phyloP scores from a whole-genome alignment of 2,113 vertebrate species.

The Solea solea region DNA sequence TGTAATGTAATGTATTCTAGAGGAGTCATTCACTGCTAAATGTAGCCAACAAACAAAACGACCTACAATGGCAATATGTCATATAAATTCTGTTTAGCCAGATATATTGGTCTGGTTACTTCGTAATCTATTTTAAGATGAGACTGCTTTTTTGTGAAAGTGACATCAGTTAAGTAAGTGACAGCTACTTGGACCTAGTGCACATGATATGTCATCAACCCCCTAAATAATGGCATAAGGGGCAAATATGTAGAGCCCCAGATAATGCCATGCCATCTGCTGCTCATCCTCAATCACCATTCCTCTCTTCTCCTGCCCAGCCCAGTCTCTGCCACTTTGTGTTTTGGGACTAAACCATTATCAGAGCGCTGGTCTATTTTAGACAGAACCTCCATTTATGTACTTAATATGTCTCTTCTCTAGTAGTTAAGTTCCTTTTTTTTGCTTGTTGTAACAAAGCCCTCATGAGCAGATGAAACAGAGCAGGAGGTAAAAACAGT shows the following conservation, averaged over 20 bases:
- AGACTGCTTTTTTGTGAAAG: no score
- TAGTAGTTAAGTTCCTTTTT: slow-evolving; percentile 31
- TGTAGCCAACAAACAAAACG: no score
- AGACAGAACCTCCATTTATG: slow-evolving; percentile 68
- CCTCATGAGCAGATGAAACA: not conserved
- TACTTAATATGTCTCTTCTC: slow-evolving; percentile 56
- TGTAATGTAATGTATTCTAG: no score
- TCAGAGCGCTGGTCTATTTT: slow-evolving; percentile 65
- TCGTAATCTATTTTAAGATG: no score
- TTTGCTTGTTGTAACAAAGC: slow-evolving; percentile 13
- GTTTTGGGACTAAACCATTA: slow-evolving; percentile 70
- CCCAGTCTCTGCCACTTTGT: slow-evolving; percentile 51
- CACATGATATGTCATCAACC: slow-evolving; percentile 5
- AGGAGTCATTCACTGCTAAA: no score
- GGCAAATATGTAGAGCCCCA: slow-evolving; percentile 46
- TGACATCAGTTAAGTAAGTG: no score
- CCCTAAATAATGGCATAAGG: slow-evolving; percentile 32
- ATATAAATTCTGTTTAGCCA: no score
- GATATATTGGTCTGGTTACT: no score
- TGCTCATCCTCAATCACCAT: slow-evolving; percentile 50
- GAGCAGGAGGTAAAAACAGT: no score
- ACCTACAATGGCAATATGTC: no score
- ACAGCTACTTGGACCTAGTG: not conserved
- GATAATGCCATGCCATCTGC: slow-evolving; percentile 70
- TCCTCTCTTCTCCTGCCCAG: slow-evolving; percentile 27